Evolutionary conservation across 2,797 vertebrate species (phyloP), one percentile per base, ranked within the genome.

Genomic region (Sebastes elongatus): DNA sequence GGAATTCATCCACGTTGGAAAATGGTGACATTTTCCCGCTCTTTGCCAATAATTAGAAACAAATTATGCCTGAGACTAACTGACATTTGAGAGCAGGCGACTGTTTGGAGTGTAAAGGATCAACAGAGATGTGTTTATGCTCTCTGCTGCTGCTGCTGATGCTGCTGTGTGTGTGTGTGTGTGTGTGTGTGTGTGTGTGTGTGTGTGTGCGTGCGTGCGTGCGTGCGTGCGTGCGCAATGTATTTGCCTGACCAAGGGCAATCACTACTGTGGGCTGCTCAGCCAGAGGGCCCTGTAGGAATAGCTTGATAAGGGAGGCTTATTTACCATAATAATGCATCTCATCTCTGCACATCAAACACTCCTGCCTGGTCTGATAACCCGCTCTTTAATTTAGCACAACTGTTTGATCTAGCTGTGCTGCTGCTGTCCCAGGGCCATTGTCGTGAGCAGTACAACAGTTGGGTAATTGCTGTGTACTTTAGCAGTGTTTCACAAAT

Each of bases 291-390:
- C 84, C 88, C 90, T 87, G 86, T 81, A 91, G 92, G 86, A 90
- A 90, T 79, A 80, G 80, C 71, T 87, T 84, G 88, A 93, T 91
- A 93, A 90, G 86, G 71, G 81, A 84, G 72, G 76, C 85, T 90
- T 93, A 89, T 93, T 94, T 94, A 90, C 89, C 89, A 93, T 94
- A 90, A 92, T 87, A 90, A 89, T 93, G 84, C 84, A 92, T 92
- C 89, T 91, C 87, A 93, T 92, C 89, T 92, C 77, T 80, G 85
- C 91, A 94, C 93, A 93, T 94, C 87, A 94, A 92, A 93, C 88
- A 94, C 85, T 86, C 87, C 86, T 88, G 87, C 74, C 85, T 80
- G 81, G 76, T 89, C 90, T 93, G 93, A 94, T 94, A 93, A 92
- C 91, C 81, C 79, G 49, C 86, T 82, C 88, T 90, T 91, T 94